Evolutionary conservation across 2,888 invertebrate species (phyloP).

Genomic region (Cosmopolites sordidus): DNA sequence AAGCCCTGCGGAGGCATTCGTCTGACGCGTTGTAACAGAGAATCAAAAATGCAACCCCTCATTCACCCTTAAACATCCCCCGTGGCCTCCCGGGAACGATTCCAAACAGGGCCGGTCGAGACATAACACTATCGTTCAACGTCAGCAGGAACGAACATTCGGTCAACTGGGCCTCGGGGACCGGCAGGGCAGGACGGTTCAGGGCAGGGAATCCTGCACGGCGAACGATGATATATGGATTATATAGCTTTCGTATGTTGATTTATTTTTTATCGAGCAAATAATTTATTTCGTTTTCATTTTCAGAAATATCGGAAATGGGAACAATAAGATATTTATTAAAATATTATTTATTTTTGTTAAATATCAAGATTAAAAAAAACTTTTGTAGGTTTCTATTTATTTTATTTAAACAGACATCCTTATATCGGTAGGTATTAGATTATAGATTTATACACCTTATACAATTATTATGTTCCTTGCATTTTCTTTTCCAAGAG

Average conservation of each 20-base stretch:
- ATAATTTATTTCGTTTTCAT: background rate
- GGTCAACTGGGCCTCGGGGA: constrained; percentile 42
- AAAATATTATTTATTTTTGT: too few species aligned
- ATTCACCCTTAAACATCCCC: constrained; percentile 24
- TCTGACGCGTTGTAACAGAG: background rate
- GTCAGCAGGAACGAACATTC: constrained; percentile 39
- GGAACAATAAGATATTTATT: too few species aligned
- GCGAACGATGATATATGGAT: constrained; percentile 19
- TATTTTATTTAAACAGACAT: too few species aligned
- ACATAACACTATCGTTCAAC: constrained; percentile 37
- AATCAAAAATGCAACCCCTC: constrained; percentile 21
- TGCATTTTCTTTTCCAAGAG: too few species aligned
- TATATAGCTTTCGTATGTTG: constrained; percentile 13
- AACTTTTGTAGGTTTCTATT: too few species aligned
- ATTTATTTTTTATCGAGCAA: constrained; percentile 13
- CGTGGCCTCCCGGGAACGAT: constrained; percentile 24
- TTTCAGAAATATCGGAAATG: too few species aligned
- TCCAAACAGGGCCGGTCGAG: constrained; percentile 17
- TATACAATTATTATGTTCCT: too few species aligned
- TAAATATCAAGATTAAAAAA: too few species aligned
- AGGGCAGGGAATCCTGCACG: constrained; percentile 5
- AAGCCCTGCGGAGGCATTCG: background rate
- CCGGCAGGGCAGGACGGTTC: constrained; percentile 12
- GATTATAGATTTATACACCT: too few species aligned
- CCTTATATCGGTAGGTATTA: too few species aligned